These are phyloP conservation scores for Parazoanthus atlanticus DNA, from an alignment of 92 coral and sea anemone species.

Conservation along the genomic window DNA sequence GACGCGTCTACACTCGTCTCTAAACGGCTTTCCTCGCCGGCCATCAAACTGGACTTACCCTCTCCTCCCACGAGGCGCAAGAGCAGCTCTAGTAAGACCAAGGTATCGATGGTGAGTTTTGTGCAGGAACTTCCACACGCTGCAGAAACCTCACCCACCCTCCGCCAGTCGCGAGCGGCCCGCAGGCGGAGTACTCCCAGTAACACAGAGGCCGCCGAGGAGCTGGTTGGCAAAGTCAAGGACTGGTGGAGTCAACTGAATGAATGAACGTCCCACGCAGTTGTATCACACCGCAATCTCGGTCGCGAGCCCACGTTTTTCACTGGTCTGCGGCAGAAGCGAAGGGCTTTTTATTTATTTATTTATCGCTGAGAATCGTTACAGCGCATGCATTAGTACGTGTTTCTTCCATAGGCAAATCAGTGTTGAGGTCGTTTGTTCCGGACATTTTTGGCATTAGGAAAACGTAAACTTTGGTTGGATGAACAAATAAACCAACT, in stretches of 20 bases:
- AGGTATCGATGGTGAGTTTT: constrained; percentile 30
- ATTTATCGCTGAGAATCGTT: no score
- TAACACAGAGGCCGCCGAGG: constrained; percentile 61
- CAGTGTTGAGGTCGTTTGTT: background rate
- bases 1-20: constrained; percentile 47
- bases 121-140: constrained; percentile 22
- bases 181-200: constrained; percentile 37
- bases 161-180: constrained; percentile 17
- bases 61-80: constrained; percentile 36
- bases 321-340: no score
- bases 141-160: constrained; percentile 14
- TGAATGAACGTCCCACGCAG: background rate
- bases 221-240: constrained; percentile 69
- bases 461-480: no score
- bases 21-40: constrained; percentile 72
- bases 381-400: no score
- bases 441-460: background rate
- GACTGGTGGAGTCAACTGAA: constrained; percentile 74
- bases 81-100: constrained; percentile 22
- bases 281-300: no score
- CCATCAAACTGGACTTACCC: constrained; percentile 36
- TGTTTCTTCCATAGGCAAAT: no score
- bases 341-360: no score
- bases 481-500: no score
- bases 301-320: no score